phyloP scores from a whole-genome alignment of 2,113 vertebrate species.

The Pseudonaja textilis region DNA sequence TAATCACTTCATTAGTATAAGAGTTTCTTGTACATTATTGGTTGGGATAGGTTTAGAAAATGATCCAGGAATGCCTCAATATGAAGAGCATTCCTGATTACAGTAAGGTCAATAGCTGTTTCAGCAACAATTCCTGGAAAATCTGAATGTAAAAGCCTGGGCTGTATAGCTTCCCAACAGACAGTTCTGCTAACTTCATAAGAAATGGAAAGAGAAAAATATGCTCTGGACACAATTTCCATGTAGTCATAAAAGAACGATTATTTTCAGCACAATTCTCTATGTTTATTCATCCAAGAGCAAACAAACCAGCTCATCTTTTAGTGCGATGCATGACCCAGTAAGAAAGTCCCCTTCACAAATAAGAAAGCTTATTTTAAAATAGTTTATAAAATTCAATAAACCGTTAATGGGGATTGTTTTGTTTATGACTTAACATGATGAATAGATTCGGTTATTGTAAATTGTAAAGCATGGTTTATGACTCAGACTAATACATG shows the following conservation, averaged over 20 bases:
- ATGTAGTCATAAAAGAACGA: neutral
- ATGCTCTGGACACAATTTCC: neutral
- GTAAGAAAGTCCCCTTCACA: neutral
- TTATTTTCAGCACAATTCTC: neutral
- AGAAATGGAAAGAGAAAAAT: neutral
- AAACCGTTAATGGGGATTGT: neutral
- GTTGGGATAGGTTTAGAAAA: constrained; percentile 41
- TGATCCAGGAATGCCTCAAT: rapidly evolving
- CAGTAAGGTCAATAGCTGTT: neutral
- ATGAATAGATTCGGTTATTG: neutral
- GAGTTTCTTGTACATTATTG: constrained; percentile 28
- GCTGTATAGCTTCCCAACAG: constrained; percentile 37
- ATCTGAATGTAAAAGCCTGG: neutral
- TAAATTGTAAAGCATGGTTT: neutral
- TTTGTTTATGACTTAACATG: neutral
- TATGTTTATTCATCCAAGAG: neutral
- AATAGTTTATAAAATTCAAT: neutral
- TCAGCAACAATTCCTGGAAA: constrained; percentile 28
- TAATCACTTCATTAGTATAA: constrained; percentile 46
- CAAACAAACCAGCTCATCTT: neutral
- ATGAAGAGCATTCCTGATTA: neutral
- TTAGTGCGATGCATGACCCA: neutral
- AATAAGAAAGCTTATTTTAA: neutral
- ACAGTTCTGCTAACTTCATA: constrained; percentile 25
- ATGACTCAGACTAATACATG: neutral